Evolutionary conservation across 2,113 vertebrate species (phyloP).

Genomic region (Oceanites oceanicus): DNA sequence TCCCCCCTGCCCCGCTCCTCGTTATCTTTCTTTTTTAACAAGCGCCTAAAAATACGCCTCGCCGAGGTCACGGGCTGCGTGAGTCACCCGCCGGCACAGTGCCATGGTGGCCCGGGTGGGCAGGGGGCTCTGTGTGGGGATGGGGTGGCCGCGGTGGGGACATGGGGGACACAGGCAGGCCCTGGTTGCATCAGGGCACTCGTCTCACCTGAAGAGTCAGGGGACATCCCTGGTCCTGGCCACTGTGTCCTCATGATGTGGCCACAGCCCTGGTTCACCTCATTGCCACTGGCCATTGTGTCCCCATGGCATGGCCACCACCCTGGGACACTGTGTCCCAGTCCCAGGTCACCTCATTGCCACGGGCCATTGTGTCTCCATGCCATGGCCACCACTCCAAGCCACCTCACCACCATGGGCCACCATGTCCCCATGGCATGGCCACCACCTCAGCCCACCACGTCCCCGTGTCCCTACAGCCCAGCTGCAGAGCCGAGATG

Average conservation of each 20-base stretch:
- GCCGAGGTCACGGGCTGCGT: not conserved
- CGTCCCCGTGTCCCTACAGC: not conserved
- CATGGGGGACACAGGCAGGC: not conserved
- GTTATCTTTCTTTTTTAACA: slow-evolving; percentile 33
- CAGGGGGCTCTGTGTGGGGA: not conserved
- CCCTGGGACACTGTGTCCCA: no score
- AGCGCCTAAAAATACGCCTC: slow-evolving; percentile 18
- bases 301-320: not conserved
- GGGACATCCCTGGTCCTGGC: not conserved
- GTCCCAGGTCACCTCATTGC: not conserved
- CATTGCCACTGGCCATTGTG: not conserved
- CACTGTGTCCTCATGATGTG: rapidly evolving
- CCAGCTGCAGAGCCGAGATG: rapidly evolving
- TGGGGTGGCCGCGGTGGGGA: rapidly evolving
- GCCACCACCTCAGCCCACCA: not conserved
- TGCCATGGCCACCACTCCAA: not conserved
- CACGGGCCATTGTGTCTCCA: not conserved
- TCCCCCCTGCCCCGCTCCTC: not conserved
- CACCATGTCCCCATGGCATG: not conserved
- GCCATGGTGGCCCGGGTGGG: not conserved
- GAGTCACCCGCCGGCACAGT: not conserved
- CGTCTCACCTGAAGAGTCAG: rapidly evolving
- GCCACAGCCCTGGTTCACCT: not conserved
- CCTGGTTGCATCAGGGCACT: not conserved
- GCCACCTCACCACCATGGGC: not conserved